A percentile compares a stretch with the other conserved stretches of the same genome.
Evolutionary conservation across 2,113 vertebrate species (phyloP).

Genomic region (Entosphenus tridentatus): DNA sequence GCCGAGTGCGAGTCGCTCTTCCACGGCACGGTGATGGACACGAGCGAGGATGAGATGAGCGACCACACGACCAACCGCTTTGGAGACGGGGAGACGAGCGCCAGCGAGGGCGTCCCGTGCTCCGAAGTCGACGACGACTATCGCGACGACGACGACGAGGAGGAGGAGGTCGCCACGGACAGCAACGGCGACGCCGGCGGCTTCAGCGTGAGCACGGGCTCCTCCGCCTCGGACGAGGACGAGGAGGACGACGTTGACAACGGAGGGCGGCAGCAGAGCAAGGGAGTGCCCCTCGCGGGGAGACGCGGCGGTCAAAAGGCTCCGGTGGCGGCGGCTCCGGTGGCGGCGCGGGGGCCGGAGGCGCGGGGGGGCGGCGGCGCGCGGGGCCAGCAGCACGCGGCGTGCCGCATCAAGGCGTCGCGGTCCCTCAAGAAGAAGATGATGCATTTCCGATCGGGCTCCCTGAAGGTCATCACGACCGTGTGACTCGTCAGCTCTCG

Average conservation of each 20-base stretch:
- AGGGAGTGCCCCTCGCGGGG: conserved; percentile 18
- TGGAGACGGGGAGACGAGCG: conserved; percentile 66
- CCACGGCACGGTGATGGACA: conserved; percentile 70
- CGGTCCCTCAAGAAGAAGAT: conserved; percentile 91
- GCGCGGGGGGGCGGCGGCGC: too few species aligned
- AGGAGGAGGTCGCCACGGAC: conserved; percentile 13
- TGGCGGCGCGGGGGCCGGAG: conserved; percentile 28
- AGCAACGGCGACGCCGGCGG: conserved; percentile 31
- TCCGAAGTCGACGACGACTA: conserved; percentile 40
- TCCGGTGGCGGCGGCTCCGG: conserved; percentile 13
- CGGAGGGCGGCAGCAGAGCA: conserved; percentile 35
- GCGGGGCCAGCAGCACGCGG: conserved; percentile 22
- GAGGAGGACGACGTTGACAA: conserved; percentile 15
- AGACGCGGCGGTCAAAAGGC: too few species aligned
- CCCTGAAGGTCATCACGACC: conserved; percentile 82
- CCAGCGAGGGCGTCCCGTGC: conserved; percentile 45
- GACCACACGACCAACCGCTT: conserved; percentile 78
- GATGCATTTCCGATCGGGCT: conserved; percentile 60
- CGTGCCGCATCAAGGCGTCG: conserved; percentile 79
- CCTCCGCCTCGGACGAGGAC: conserved; percentile 46
- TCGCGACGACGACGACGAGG: conserved; percentile 46
- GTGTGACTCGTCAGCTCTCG: conserved; percentile 26
- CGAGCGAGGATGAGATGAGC: conserved; percentile 60
- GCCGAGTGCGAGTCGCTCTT: conserved; percentile 74
- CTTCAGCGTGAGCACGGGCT: conserved; percentile 37